Conservation (phyloP, 2,888 invertebrate species). For the Mythimna lalbum region DNA sequence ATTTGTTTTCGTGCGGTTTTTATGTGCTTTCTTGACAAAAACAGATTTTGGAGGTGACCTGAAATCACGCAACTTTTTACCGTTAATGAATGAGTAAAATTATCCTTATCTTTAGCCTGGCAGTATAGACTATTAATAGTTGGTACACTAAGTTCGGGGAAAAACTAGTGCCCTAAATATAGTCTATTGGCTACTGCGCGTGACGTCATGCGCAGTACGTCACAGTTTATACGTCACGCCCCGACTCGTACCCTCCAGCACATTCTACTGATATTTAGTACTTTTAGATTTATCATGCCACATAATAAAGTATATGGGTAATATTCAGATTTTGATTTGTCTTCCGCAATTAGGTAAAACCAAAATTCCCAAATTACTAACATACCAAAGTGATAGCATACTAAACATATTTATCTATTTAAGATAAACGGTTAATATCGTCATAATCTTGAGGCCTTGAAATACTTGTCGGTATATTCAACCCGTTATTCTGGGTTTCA, state of each 20-base stretch:
- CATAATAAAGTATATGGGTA: not conserved
- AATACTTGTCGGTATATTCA: not conserved
- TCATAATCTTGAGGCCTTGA: constrained; percentile 28
- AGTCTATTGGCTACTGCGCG: constrained; percentile 55
- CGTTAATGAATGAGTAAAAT: constrained; percentile 12
- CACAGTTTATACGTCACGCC: constrained; percentile 73
- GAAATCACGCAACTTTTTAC: constrained; percentile 33
- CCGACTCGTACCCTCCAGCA: constrained; percentile 34
- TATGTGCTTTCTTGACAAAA: constrained; percentile 18
- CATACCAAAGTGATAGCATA: constrained; percentile 24
- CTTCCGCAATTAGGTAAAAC: constrained; percentile 7
- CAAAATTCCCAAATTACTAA: constrained; percentile 21
- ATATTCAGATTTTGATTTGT: constrained; percentile 6
- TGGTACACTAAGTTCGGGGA: constrained; percentile 21
- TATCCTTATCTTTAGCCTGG: not conserved
- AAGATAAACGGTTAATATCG: constrained; percentile 27
- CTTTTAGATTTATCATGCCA: not conserved
- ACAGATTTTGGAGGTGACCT: constrained; percentile 39
- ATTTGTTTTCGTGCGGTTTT: constrained; percentile 37
- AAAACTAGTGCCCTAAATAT: constrained; percentile 50
- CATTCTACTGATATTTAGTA: constrained; percentile 32
- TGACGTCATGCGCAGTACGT: constrained; percentile 80
- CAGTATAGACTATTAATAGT: constrained; percentile 11
- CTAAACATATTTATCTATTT: constrained; percentile 33
- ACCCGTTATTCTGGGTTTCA: constrained; percentile 11